Evolutionary conservation across 1,140 invertebrate species (phyloP), one percentile per base, ranked within the genome.

Genomic region (Chymomyza costata): DNA sequence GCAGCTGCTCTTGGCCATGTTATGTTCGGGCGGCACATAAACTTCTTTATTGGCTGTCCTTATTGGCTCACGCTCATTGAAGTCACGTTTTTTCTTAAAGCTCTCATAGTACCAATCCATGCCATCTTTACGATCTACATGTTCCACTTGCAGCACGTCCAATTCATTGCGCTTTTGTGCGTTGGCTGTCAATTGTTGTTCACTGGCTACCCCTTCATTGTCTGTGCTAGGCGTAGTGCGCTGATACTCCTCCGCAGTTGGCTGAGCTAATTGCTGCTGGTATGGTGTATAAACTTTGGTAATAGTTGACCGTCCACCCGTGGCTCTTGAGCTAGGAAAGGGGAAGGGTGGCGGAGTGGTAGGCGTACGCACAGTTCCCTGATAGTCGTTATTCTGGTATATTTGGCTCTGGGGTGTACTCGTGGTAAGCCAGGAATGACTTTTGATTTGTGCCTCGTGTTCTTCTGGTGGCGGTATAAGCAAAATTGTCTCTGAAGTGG

Each of bases 81-180:
- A 82, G 8, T 67, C 80, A 0, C 53, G 70, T 28, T 73, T 80
- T 37, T 89, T 89, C 64, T 93, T 92, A 58, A 93, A 93, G 74
- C 92, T 92, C 18, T 89, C 88, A 61, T 91, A 93, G 55, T 93
- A 93, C 92, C 92, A 93, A 66, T 90, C 90, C 61, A 89, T 88
- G 13, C 89, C 86, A 62, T 87, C 89, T 80, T 40, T 82, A 8
- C 70, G 66, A 38, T 67, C 62, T 0, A 53, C 41, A 3, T 44
- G 57, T 11, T 78, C 69, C 3, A 57, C 65, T 1, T 50, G 51
- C 6, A 53, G 43, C 0, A 55, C 18, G 28, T 60, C 52, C 8
- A 55, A 41, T 5, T 83, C 81, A 0, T 73, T 69, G 14, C 65
- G 58, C 35, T 84, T 78, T n/a, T 81, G 73, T 15, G 65, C 66